Evolutionary conservation across 2,797 vertebrate species (phyloP).

Genomic region (Delichon dasypus): DNA sequence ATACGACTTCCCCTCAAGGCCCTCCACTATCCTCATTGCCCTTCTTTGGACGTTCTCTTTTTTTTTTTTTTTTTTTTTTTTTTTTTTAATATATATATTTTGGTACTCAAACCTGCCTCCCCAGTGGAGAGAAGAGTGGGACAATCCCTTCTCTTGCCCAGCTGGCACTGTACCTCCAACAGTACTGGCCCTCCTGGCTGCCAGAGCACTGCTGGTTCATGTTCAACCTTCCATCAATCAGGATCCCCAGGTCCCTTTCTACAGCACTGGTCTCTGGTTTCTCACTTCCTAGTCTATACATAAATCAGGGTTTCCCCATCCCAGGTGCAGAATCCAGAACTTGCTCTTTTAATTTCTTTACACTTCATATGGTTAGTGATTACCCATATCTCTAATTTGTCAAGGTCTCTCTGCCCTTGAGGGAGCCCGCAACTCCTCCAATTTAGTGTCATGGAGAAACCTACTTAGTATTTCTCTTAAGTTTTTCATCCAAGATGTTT

Average conservation of each 20-base stretch:
- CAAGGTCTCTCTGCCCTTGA: not conserved
- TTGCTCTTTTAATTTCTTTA: not conserved
- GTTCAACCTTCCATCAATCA: accelerated
- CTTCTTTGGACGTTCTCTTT: not conserved
- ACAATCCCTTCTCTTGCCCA: accelerated
- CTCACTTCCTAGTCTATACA: not conserved
- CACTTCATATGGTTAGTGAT: not conserved
- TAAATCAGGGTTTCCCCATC: not conserved
- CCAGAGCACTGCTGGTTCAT: not conserved
- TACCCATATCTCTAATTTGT: not conserved
- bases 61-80: too few relatives aligned
- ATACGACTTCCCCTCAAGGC: accelerated
- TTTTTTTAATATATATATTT: too few relatives aligned
- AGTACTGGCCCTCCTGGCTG: not conserved
- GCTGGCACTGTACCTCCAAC: accelerated
- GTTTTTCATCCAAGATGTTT: not conserved
- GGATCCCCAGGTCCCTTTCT: not conserved
- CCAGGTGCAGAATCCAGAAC: not conserved
- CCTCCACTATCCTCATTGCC: not conserved
- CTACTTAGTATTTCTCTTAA: not conserved
- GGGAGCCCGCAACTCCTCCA: not conserved
- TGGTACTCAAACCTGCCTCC: accelerated
- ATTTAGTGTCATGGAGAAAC: not conserved
- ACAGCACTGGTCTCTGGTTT: not conserved
- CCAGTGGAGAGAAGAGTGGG: accelerated